Evolutionary conservation across 2,797 vertebrate genomes (phyloP).

Genomic region (Streptopelia turtur): DNA sequence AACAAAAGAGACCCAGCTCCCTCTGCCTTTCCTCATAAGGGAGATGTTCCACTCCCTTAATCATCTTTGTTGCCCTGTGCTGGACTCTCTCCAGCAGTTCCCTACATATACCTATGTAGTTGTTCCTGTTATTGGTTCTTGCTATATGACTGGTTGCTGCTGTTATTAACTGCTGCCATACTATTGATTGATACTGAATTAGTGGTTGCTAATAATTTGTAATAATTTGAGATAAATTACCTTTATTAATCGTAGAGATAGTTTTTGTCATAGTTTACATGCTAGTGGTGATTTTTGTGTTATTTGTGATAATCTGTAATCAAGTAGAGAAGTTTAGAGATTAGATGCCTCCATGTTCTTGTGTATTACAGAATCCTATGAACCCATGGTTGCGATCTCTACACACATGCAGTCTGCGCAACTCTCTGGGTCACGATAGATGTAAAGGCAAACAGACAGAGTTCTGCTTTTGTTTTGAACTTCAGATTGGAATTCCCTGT

Average conservation of each 20-base stretch:
- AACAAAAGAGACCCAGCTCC: no score
- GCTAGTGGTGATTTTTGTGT: not conserved
- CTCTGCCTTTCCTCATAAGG: no score
- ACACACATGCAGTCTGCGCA: not conserved
- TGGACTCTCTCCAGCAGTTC: no score
- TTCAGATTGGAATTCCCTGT: not conserved
- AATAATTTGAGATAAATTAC: not conserved
- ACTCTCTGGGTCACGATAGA: not conserved
- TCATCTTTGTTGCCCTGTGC: no score
- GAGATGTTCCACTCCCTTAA: no score
- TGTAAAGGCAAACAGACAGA: not conserved
- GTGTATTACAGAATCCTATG: rapidly evolving
- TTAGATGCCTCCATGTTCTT: not conserved
- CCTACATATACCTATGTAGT: not conserved
- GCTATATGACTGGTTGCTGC: not conserved
- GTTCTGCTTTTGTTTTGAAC: not conserved
- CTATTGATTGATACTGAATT: not conserved
- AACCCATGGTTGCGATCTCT: not conserved
- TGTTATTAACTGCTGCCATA: not conserved
- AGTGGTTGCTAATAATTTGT: not conserved
- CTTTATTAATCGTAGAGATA: not conserved
- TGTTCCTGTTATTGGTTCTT: not conserved
- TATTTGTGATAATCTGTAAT: not conserved
- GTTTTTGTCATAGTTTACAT: not conserved
- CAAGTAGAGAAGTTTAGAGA: not conserved